Evolutionary conservation across 2,797 vertebrate species (phyloP).

Genomic region (Gallinago stenura): DNA sequence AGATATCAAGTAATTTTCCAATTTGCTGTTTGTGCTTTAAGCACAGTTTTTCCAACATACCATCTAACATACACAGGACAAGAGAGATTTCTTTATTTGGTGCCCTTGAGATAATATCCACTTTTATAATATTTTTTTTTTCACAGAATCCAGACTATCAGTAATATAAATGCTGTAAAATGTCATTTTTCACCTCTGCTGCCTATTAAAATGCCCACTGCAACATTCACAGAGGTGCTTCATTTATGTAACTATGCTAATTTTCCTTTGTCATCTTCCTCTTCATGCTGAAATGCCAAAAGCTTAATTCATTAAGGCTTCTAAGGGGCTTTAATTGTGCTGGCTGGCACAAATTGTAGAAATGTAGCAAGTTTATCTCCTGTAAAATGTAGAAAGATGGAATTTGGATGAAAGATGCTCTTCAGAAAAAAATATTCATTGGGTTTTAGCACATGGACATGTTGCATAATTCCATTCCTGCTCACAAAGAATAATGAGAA

Average conservation of each 20-base stretch:
- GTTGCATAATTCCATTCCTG: background rate
- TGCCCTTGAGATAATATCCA: background rate
- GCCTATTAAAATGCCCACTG: background rate
- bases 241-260: conserved; percentile 5
- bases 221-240: background rate
- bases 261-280: conserved; percentile 38
- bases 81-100: background rate
- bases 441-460: background rate
- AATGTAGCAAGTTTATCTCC: background rate
- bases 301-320: conserved; percentile 36
- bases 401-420: background rate
- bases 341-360: background rate
- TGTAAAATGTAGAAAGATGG: conserved; percentile 1
- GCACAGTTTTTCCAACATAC: background rate
- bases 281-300: conserved; percentile 30
- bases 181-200: background rate
- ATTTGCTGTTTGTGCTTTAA: background rate
- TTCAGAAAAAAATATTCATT: conserved; percentile 2
- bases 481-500: conserved; percentile 3
- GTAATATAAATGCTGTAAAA: background rate
- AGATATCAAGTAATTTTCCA: background rate
- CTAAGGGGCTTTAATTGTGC: background rate
- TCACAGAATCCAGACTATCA: background rate
- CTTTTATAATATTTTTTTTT: background rate
- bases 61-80: background rate